Evolutionary conservation across 2,113 vertebrate genomes (phyloP).

Genomic region (Aramus guarauna): DNA sequence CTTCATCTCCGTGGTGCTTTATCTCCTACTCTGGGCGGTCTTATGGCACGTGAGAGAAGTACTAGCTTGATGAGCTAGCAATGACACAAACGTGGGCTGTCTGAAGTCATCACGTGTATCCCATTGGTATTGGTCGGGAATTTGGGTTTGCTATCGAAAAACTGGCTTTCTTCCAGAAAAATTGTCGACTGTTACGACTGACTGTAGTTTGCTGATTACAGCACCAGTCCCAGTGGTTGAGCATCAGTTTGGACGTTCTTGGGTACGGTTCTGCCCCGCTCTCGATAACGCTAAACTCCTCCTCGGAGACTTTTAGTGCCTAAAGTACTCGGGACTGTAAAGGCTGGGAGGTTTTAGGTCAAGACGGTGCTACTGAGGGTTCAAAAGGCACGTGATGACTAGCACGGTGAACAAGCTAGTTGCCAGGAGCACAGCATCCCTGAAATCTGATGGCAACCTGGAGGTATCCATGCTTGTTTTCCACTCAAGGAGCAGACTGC

Average conservation of each 20-base stretch:
- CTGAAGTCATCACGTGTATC: fast-evolving
- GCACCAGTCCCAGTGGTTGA: not conserved
- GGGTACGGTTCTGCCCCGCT: fast-evolving
- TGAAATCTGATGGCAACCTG: not conserved
- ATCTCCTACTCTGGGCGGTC: not conserved
- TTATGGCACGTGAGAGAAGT: not conserved
- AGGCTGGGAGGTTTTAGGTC: not conserved
- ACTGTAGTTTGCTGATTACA: not conserved
- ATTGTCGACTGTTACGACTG: fast-evolving
- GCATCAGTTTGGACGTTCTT: too few species aligned
- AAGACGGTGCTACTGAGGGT: not conserved
- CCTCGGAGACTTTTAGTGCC: not conserved
- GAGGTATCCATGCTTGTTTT: not conserved
- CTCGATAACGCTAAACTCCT: not conserved
- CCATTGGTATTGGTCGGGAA: not conserved
- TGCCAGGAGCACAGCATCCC: not conserved
- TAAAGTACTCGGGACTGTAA: not conserved
- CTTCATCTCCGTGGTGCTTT: not conserved
- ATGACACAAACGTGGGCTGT: fast-evolving
- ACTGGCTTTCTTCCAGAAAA: not conserved
- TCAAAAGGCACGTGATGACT: fast-evolving
- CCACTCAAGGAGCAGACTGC: not conserved
- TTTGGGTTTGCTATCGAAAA: not conserved
- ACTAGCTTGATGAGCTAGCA: not conserved
- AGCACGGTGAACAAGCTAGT: not conserved